These are phyloP conservation scores for Serinus canaria DNA, from an alignment of 2,113 vertebrate genomes.

Conservation along the genomic window DNA sequence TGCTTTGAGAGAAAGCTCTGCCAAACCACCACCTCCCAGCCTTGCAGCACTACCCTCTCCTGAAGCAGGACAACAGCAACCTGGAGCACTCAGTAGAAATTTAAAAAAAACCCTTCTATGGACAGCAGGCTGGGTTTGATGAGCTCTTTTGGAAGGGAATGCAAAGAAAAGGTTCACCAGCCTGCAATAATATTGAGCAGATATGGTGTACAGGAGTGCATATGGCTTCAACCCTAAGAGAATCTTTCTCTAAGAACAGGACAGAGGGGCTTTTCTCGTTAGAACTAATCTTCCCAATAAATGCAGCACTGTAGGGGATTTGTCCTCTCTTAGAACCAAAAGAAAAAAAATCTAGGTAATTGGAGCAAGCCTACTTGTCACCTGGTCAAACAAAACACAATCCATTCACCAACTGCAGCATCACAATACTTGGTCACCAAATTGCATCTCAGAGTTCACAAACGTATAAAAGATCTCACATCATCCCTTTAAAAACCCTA, in stretches of 20 bases:
- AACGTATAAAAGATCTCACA: background rate
- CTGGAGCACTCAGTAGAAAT: background rate
- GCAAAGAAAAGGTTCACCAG: background rate
- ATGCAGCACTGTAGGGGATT: background rate
- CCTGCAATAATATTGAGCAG: background rate
- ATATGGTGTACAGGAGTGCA: background rate
- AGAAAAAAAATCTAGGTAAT: background rate
- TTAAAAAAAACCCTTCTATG: accelerated
- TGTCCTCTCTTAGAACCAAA: background rate
- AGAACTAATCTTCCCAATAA: background rate
- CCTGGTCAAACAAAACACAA: background rate
- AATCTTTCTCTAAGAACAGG: background rate
- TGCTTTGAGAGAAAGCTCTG: background rate
- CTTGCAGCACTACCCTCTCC: background rate
- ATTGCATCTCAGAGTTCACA: background rate
- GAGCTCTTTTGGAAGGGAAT: background rate
- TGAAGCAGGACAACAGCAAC: background rate
- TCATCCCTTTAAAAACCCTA: background rate
- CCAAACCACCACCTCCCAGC: background rate
- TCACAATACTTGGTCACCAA: background rate
- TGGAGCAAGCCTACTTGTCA: background rate
- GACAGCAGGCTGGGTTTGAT: background rate
- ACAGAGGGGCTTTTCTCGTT: background rate
- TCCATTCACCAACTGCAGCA: background rate
- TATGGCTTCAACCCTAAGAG: background rate